Evolutionary conservation across 2,888 invertebrate genomes (phyloP).

Genomic region (Oithona nana): DNA sequence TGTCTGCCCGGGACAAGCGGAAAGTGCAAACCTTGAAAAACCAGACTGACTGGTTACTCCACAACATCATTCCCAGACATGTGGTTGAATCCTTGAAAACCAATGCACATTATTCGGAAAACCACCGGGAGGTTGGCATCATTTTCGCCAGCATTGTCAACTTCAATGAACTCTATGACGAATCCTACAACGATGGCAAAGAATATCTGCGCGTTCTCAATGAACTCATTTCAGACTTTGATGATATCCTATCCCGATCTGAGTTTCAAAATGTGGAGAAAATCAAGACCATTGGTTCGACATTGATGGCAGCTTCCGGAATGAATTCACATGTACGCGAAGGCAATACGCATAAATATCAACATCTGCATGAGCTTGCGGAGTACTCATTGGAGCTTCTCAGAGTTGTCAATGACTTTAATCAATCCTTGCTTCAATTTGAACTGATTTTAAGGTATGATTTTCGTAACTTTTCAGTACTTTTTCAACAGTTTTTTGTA

Average conservation of each 20-base stretch:
- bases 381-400: constrained; percentile 86
- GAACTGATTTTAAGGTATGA: constrained; percentile 50
- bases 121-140: constrained; percentile 75
- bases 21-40: constrained; percentile 79
- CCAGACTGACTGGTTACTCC: constrained; percentile 86
- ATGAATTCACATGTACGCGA: constrained; percentile 59
- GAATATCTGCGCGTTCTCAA: constrained; percentile 86
- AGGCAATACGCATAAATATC: constrained; percentile 45
- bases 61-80: constrained; percentile 89
- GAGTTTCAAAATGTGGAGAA: constrained; percentile 79
- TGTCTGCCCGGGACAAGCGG: constrained; percentile 69
- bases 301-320: constrained; percentile 94
- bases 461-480: neutral
- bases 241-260: constrained; percentile 62
- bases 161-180: constrained; percentile 94
- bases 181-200: constrained; percentile 80
- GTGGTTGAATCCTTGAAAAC: constrained; percentile 82
- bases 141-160: constrained; percentile 92
- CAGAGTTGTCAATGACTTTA: constrained; percentile 64
- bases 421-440: constrained; percentile 71
- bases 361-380: constrained; percentile 67
- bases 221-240: constrained; percentile 87
- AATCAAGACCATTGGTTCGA: constrained; percentile 90
- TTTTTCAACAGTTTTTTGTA: neutral
- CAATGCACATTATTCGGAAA: constrained; percentile 71